Evolutionary conservation across 2,113 vertebrate species (phyloP), one percentile per base, ranked within the genome.

Genomic region (Myanophis thanlyinensis): DNA sequence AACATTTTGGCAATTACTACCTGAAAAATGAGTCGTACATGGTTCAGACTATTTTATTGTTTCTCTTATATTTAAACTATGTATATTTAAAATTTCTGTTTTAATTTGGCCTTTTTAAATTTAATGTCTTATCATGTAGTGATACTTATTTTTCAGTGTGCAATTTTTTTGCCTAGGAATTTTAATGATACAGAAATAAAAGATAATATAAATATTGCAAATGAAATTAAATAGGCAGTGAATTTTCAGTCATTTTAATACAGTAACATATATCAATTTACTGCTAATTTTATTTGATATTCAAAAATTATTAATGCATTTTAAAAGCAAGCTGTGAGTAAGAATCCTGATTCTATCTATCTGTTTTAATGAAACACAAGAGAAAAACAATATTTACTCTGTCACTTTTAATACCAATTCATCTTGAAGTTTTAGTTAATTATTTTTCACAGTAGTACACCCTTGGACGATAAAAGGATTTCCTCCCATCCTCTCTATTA

Each of bases 321-420:
- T 94, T 94, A 86, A 87, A 56, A 89, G 59, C 89, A 88, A 54
- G 27, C 5, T n/a, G 85, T 91, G 56, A 84, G 93, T 86, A 67
- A 90, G 93, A 94, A 56, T 86, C n/a, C 27, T 59, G 46, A 46
- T 89, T 49, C 67, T 85, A 44, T 49, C 67, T 85, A 44, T 73
- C 49, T 86, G 51, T 88, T 94, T 95, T 92, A 92, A 89, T 90
- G 92, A 95, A 95, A 89, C 51, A 27, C 87, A 87, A 59, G 87
- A 93, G 89, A 53, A 94, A 92, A 94, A 59, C 9, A 59, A 8
- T 80, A 85, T 93, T 93, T 95, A 30, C 89, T 93, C 40, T 96
- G 90, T 84, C 46, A 15, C 46, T 94, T 91, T 27, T 51, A 11
- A 89, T 87, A 56, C 35, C 52, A 85, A 44, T 90, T 96, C 56